A percentile compares a stretch with the other conserved stretches of the same genome.
phyloP scores from a whole-genome alignment of 2,797 vertebrate genomes.

The Myripristis murdjan region DNA sequence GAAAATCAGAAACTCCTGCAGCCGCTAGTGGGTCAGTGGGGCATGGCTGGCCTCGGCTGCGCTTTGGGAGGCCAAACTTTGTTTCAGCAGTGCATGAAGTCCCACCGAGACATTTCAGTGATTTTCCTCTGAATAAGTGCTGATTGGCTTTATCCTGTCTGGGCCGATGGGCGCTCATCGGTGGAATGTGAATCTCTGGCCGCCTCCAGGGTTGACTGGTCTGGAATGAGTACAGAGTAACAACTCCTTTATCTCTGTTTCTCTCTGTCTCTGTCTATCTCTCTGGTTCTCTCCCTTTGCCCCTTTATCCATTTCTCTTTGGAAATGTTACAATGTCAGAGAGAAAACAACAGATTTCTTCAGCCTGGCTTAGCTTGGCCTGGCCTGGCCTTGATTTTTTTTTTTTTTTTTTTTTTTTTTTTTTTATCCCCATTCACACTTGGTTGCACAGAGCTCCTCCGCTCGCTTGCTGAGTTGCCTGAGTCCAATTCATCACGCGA shows the following conservation, averaged over 20 bases:
- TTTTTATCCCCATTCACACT: conserved; percentile 21
- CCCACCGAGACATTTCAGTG: conserved; percentile 47
- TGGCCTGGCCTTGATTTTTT: conserved; percentile 6
- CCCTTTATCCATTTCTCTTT: background rate
- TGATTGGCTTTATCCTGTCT: conserved; percentile 66
- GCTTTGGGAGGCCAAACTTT: conserved; percentile 38
- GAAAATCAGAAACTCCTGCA: conserved; percentile 29
- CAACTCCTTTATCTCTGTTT: conserved; percentile 33
- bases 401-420: background rate
- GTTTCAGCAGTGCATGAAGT: conserved; percentile 33
- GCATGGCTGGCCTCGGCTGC: conserved; percentile 27
- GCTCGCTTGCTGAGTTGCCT: conserved; percentile 6
- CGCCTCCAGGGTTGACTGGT: conserved; percentile 42
- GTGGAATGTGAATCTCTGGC: conserved; percentile 42
- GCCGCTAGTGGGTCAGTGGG: conserved; percentile 64
- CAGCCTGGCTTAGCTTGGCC: conserved; percentile 9
- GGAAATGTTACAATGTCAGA: conserved; percentile 20
- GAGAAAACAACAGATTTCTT: conserved; percentile 36
- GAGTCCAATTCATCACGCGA: conserved; percentile 36
- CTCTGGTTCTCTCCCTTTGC: conserved; percentile 8
- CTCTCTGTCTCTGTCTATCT: conserved; percentile 6
- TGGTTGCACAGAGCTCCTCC: conserved; percentile 14
- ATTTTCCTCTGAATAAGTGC: conserved; percentile 34
- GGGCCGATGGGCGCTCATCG: conserved; percentile 50
- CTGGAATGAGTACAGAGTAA: conserved; percentile 51